Evolutionary conservation across 2,113 vertebrate genomes (phyloP), one percentile per base, ranked within the genome.

Genomic region (zebrafish (Danio rerio)): DNA sequence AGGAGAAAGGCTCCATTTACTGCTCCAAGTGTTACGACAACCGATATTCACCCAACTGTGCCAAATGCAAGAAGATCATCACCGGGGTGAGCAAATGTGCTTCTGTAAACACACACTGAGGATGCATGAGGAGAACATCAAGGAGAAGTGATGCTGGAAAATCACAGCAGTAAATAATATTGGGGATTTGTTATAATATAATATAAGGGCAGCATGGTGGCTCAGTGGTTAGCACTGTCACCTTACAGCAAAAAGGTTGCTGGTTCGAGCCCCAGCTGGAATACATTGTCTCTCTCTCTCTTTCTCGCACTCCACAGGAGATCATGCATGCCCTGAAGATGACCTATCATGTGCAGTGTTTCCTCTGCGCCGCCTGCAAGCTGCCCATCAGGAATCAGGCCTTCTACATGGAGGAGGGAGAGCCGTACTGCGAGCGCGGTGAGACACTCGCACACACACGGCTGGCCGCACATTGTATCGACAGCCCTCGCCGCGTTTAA

Each of bases 241-340:
- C n/a, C n/a, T n/a, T n/a, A n/a, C n/a, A n/a, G n/a, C n/a, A n/a
- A n/a, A n/a, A n/a, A n/a, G n/a, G n/a, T n/a, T n/a, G n/a, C n/a
- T n/a, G n/a, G n/a, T n/a, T n/a, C n/a, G n/a, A n/a, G n/a, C n/a
- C n/a, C n/a, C n/a, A n/a, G n/a, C n/a, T n/a, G n/a, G n/a, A n/a
- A n/a, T n/a, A n/a, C n/a, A n/a, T n/a, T n/a, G n/a, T n/a, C n/a
- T n/a, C n/a, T n/a, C n/a, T n/a, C n/a, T n/a, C n/a, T n/a, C n/a
- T n/a, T n/a, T n/a, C n/a, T n/a, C n/a, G n/a, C n/a, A n/a, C 65
- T 61, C 21, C 59, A 49, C 91, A 99, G 98, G 98, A 99, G 90
- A 97, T 99, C 91, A 99, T 99, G 98, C 98, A 99, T 0, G 98
- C 98, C 0, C 93, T 99, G 89, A 99, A 99, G 94, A 97, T 98